Evolutionary conservation across 2,888 invertebrate species (phyloP).

Genomic region (Pammene aurita): DNA sequence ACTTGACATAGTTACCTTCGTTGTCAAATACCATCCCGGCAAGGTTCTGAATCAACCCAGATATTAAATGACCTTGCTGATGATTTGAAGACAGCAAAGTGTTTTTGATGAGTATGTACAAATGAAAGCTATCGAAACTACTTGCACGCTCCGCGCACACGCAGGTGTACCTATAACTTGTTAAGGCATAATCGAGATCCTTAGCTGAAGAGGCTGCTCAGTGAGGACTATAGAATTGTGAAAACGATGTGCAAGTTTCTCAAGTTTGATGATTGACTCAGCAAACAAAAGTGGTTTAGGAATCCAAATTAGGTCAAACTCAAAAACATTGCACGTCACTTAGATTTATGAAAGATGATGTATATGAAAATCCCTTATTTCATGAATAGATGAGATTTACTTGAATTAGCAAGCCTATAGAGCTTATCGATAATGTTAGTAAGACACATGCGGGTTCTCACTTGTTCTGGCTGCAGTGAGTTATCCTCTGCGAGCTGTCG

Average conservation of each 20-base stretch:
- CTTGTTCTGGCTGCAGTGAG: conserved; percentile 73
- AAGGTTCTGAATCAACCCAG: neutral
- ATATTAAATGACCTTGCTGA: neutral
- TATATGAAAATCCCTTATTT: neutral
- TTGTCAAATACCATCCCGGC: neutral
- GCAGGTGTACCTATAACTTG: neutral
- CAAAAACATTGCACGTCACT: conserved; percentile 7
- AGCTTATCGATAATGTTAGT: conserved; percentile 3
- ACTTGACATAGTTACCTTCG: conserved; percentile 28
- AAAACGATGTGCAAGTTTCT: conserved; percentile 2
- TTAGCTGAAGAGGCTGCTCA: neutral
- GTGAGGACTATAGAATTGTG: neutral
- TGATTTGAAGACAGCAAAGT: neutral
- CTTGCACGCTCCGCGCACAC: neutral
- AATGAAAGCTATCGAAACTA: neutral
- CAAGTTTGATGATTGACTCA: neutral
- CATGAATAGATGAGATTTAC: conserved; percentile 11
- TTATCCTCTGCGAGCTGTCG: conserved; percentile 73
- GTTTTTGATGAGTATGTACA: neutral
- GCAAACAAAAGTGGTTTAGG: neutral
- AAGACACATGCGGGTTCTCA: conserved; percentile 48
- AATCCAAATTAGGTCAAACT: neutral
- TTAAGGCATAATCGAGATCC: neutral
- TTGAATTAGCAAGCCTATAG: conserved; percentile 11
- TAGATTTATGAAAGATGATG: neutral